Evolutionary conservation across 2,113 vertebrate genomes (phyloP), one percentile per base, ranked within the genome.

Genomic region (Shinisaurus crocodilurus): DNA sequence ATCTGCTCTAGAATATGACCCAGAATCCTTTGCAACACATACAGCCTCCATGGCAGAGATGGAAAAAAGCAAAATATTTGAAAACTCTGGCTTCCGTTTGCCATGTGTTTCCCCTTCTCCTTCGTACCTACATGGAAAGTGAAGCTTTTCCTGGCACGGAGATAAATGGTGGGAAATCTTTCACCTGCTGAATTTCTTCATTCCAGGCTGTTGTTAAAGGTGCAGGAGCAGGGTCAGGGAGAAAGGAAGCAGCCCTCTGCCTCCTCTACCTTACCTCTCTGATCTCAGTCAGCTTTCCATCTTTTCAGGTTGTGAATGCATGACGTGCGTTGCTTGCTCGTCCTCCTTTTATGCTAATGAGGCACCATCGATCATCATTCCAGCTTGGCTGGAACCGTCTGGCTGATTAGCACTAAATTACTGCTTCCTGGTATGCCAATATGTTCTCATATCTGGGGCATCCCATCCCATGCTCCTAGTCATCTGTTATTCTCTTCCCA

Each of bases 321-420:
- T 3, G n/a, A 25, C 6, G 40, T 40, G 57, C 34, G 18, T n/a
- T 6, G 15, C 37, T 29, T 48, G 82, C 37, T 27, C 5, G 27
- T 32, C 63, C 82, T 32, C 67, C 20, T 72, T 29, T 72, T n/a
- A 85, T 50, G 63, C 84, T 85, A 85, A 85, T 15, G 32, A 72
- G 45, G 65, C 18, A 3, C 57, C 84, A 85, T 70, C 84, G 29
- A 85, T 85, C 84, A 72, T 50, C 65, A n/a, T 32, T 45, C 43
- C n/a, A 67, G 7, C 29, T 50, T 50, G 84, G 84, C 84, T 85
- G 29, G 12, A 43, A 37, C 65, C 67, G 45, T 85, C 84, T 70
- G 84, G 67, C 84, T 67, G 65, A 85, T 85, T 85, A 85, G 84
- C 12, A 40, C 84, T 50, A 69, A 48, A 85, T 85, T 85, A 72